Evolutionary conservation across 2,113 vertebrate genomes (phyloP).

Genomic region (Sitta europaea): DNA sequence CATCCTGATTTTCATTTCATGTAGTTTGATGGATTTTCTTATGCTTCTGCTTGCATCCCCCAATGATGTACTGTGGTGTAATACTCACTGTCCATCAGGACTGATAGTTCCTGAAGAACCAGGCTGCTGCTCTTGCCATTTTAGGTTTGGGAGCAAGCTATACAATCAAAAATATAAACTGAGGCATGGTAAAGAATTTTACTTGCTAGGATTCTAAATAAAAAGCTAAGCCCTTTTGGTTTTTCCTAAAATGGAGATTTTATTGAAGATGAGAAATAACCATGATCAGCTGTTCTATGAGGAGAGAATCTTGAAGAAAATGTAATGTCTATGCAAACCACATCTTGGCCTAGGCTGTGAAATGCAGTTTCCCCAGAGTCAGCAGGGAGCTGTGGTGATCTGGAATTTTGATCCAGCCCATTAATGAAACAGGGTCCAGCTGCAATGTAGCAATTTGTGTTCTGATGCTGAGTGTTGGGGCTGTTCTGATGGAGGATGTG

Average conservation of each 20-base stretch:
- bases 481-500: not conserved
- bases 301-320: slow-evolving; percentile 28
- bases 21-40: not conserved
- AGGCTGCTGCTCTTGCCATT: not conserved
- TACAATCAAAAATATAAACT: not conserved
- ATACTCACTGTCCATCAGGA: not conserved
- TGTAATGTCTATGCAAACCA: slow-evolving; percentile 29
- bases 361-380: slow-evolving; percentile 46
- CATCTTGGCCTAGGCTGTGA: slow-evolving; percentile 43
- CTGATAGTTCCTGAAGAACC: not conserved
- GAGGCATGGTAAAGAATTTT: not conserved
- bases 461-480: not conserved
- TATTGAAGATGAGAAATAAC: slow-evolving; percentile 6
- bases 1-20: not conserved
- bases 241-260: slow-evolving; percentile 53
- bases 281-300: slow-evolving; percentile 30
- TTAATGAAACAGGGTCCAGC: slow-evolving; percentile 52
- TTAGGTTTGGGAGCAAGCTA: not conserved
- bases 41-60: not conserved
- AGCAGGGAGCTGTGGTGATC: slow-evolving; percentile 50
- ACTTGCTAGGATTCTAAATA: not conserved
- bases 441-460: slow-evolving; percentile 44
- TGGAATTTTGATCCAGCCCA: slow-evolving; percentile 55
- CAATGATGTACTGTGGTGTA: accelerated
- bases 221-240: not conserved